A percentile compares a stretch with the other conserved stretches of the same genome.
Conservation (phyloP, 2,797 vertebrate genomes). For the Melanogrammus aeglefinus region DNA sequence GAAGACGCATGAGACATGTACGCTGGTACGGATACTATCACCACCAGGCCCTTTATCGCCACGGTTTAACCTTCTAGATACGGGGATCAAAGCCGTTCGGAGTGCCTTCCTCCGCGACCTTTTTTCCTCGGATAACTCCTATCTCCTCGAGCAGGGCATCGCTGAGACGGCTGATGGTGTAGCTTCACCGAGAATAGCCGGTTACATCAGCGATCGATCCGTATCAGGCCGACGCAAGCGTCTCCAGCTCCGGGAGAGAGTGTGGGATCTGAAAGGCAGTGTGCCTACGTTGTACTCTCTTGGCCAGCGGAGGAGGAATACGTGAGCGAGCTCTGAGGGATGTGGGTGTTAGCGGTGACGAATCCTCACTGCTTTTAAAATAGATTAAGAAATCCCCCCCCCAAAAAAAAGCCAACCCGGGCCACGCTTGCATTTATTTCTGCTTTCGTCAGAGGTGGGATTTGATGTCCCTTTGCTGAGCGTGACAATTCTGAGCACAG, state of each 20-base stretch:
- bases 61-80: background rate
- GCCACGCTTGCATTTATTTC: background rate
- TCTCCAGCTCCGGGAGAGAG: conserved; percentile 25
- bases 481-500: conserved; percentile 51
- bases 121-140: conserved; percentile 16
- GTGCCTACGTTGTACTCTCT: conserved; percentile 20
- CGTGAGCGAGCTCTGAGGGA: background rate
- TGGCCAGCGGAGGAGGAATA: background rate
- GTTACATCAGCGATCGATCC: conserved; percentile 24
- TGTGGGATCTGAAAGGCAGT: conserved; percentile 32
- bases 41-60: too few relatives aligned
- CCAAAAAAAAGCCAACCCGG: conserved; percentile 12
- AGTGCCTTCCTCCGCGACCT: background rate
- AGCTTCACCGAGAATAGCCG: conserved; percentile 29
- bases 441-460: conserved; percentile 34
- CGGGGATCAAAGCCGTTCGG: background rate
- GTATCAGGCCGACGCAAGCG: conserved; percentile 8
- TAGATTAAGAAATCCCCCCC: conserved; percentile 16
- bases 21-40: background rate
- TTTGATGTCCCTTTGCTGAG: conserved; percentile 46
- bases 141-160: background rate
- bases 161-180: conserved; percentile 21
- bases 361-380: background rate
- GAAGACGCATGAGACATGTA: background rate
- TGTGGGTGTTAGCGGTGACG: background rate